Conservation (phyloP, 1,140 invertebrate species). For the Pseudomyrmex gracilis region DNA sequence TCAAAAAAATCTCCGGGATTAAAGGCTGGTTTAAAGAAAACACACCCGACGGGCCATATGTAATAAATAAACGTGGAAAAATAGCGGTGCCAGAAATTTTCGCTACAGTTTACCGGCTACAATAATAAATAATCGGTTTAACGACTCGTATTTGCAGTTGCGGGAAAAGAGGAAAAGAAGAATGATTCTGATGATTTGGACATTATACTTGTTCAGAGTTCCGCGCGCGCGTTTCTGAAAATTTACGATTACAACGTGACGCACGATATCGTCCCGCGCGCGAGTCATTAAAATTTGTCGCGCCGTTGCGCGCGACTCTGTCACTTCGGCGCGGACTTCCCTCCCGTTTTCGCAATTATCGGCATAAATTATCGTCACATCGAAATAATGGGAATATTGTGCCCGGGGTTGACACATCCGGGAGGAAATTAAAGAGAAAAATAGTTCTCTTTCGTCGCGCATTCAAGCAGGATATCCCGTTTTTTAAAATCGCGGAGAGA, state of each 20-base stretch:
- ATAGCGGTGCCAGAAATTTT: background rate
- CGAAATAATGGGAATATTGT: background rate
- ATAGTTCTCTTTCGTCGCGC: background rate
- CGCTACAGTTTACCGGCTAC: background rate
- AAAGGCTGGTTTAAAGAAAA: background rate
- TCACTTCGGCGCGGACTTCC: background rate
- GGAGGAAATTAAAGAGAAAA: conserved; percentile 24
- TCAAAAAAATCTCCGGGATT: background rate
- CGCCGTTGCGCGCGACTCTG: conserved; percentile 11
- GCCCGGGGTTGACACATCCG: background rate
- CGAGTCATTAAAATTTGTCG: conserved; percentile 46
- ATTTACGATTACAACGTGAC: conserved; percentile 27
- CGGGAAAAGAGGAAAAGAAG: background rate
- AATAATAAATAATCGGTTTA: conserved; percentile 30
- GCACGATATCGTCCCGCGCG: background rate
- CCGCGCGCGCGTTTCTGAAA: background rate
- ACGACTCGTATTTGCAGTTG: background rate
- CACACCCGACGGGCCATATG: too few relatives aligned
- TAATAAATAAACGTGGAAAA: background rate
- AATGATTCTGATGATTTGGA: conserved; percentile 12
- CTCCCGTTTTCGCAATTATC: conserved; percentile 15
- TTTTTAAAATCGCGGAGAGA: conserved; percentile 15
- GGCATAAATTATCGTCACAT: background rate
- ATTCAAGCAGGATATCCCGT: background rate
- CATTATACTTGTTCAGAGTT: background rate